Evolutionary conservation across 2,797 vertebrate genomes (phyloP), one percentile per base, ranked within the genome.

Genomic region (Oreonectes daqikongensis): DNA sequence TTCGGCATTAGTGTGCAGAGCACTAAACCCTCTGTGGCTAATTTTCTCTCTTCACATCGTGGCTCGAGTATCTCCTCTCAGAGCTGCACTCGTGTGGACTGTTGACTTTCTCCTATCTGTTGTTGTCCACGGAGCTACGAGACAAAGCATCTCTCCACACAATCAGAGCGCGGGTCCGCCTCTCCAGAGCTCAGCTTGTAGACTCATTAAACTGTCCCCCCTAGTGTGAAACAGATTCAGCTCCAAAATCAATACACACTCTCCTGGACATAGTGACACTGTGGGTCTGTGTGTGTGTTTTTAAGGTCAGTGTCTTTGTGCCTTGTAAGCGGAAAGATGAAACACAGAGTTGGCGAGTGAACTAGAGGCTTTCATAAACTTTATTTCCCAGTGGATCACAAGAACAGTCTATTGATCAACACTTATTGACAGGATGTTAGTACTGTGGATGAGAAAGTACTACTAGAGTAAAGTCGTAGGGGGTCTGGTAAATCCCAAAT

Each of bases 141-240:
- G 50, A 86, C 71, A 86, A 87, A 88, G 83, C 82, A 85, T 86
- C 80, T 89, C 69, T 64, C 46, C 88, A 87, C 87, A 68, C 79
- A 72, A 57, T 82, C 75, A 79, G 69, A 70, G 55, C 44, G 85
- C 84, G 79, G 77, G 77, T 77, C 81, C 82, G 84, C 48, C 82
- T 88, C 85, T 84, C 75, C 86, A 79, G 87, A 90, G 79, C 83
- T 83, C 82, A 79, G 84, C 89, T 91, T 87, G 87, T 90, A 88
- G 84, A 90, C 87, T 92, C 89, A 90, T 92, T 94, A 93, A 91
- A 92, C 83, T 85, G 86, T 88, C 89, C 86, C 89, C 89, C 86
- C 64, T 82, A 63, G 82, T 88, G 87, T 88, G 88, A 89, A 90
- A 89, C 83, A 85, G 85, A 85, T 82, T 89, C 84, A 84, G 80